Base-by-base conservation (phyloP, 2,113 vertebrate species). In the Columba livia region DNA sequence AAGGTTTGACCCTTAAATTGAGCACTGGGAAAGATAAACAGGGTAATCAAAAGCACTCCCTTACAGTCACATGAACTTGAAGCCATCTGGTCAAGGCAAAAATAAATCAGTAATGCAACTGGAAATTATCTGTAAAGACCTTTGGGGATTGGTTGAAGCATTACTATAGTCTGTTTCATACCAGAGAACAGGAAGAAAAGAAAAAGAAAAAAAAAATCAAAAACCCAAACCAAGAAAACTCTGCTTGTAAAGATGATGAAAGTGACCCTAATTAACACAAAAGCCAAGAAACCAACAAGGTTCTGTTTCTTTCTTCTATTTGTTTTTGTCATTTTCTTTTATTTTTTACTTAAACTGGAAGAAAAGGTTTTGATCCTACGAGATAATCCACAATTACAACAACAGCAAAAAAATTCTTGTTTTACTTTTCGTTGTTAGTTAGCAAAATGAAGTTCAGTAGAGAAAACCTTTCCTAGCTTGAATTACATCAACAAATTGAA, bases 1-100 rank as follows among this genome's bases (percentile, higher is more conserved):
- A 96, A 97, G 93, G 94, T 95, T 97, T 97, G 96, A 97, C 97
- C 97, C 97, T 98, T 97, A 97, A 98, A 97, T 94, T 97, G 95
- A 96, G 96, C 92, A 88, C 78, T 95, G 94, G 97, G 96, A 97
- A 96, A 97, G 95, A 97, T 97, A 97, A 98, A 98, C 95, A 97
- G 93, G 90, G 89, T 97, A 98, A 97, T 97, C 95, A 97, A 97
- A 97, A 97, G 85, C 87, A 97, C 95, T 97, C 78, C 90, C 40
- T 44, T 97, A 97, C 40, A 96, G 96, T 96, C 94, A 96, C 88
- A 97, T 97, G 97, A 98, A 98, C 97, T 94, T 96, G 83, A 83
- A 97, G 86, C 97, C 97, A 97, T 98, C 97, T 97, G 96, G 97
- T 97, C 96, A 98, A 96, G 94, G 94, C 51, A 69, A 97, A 97